Base-by-base conservation (phyloP, 2,113 vertebrate species). In the Ifrita kowaldi region DNA sequence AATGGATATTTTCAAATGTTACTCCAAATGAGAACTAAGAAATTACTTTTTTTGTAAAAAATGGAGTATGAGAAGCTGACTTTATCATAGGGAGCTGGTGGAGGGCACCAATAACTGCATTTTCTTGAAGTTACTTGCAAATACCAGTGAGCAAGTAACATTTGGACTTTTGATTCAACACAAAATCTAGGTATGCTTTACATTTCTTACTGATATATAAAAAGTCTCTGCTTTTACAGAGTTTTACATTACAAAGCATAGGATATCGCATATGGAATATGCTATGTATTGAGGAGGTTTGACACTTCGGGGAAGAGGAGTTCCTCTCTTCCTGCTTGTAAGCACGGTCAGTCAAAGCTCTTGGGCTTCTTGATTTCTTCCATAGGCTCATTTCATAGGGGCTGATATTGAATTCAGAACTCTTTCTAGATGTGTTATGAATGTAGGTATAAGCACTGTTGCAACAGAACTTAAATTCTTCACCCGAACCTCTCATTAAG, bases 281-380 rank as follows among this genome's bases (percentile, higher is more conserved):
- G 7, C 2, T 70, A 10, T 6, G 19, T 35, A 42, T 8, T 33
- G 47, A 79, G 21, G 30, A 59, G 16, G 4, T 59, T 64, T 60
- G 77, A 35, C 5, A 32, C 19, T 33, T 65, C 50, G 10, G 4
- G 27, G 7, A 86, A 52, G 32, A 85, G 30, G 10, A 60, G 2
- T 52, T 76, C 39, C 13, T 50, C 9, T 82, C 15, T 46, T 81
- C 18, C 19, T 49, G 7, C 21, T 35, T 47, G 3, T 27, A 59
- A 46, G 4, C 2, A 0, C 0, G 0, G 6, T 10, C 24, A 59
- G 9, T 55, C 18, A 75, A 68, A 79, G 5, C 7, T 64, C 41
- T 44, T 76, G 14, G 16, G 7, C 8, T 57, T 28, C 19, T 69
- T 32, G 8, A 5, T 62, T 80, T 23, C 14, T 10, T 53, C 20